Evolutionary conservation across 2,888 invertebrate species (phyloP).

Genomic region (Drosophila melanosoma): DNA sequence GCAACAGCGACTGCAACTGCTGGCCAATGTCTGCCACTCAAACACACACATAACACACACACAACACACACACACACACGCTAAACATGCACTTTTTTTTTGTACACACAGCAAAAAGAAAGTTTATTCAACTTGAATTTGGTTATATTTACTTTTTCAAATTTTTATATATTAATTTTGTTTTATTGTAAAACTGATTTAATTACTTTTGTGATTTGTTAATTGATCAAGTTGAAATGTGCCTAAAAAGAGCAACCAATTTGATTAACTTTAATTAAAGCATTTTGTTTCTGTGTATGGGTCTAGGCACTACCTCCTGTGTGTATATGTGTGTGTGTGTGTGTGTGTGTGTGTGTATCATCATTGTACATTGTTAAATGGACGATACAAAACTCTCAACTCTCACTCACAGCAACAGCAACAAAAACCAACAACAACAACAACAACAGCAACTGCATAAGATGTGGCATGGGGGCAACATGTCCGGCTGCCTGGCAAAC

Average conservation of each 20-base stretch:
- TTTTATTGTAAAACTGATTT: background rate
- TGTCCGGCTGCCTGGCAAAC: constrained; percentile 60
- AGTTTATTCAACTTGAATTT: background rate
- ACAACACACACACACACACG: constrained; percentile 18
- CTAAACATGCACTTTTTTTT: constrained; percentile 37
- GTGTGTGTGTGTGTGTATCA: constrained; percentile 42
- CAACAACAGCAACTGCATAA: background rate
- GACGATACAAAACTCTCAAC: constrained; percentile 77
- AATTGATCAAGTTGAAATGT: background rate
- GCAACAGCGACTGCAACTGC: constrained; percentile 29
- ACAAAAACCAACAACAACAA: constrained; percentile 3
- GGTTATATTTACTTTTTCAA: background rate
- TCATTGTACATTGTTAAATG: constrained; percentile 78
- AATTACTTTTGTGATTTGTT: background rate
- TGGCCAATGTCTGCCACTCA: constrained; percentile 52
- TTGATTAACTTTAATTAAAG: background rate
- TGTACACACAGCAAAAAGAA: background rate
- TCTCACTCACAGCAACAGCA: constrained; percentile 20
- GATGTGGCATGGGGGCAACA: constrained; percentile 20
- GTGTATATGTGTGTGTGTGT: background rate
- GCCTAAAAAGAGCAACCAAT: background rate
- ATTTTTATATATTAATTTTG: background rate
- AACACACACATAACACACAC: constrained; percentile 23
- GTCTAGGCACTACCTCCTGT: background rate
- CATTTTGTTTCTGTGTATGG: background rate